Conservation (phyloP, 2,113 vertebrate species). For the Ailurus styani region DNA sequence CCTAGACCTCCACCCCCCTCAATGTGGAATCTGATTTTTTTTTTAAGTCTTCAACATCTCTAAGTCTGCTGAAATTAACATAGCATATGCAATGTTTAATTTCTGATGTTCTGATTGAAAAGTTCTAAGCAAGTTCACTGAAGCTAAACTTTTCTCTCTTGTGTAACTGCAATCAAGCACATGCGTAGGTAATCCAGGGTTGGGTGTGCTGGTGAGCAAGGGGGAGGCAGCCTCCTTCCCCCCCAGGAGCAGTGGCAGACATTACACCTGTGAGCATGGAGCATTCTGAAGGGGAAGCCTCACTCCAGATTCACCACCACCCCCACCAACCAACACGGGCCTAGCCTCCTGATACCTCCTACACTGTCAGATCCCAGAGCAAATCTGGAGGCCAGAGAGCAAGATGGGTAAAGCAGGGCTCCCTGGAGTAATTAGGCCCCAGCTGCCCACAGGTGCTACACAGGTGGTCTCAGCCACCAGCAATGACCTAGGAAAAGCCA, state of each 20-base stretch:
- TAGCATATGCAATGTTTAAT: neutral
- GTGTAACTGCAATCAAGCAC: neutral
- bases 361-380: neutral
- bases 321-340: rapidly evolving
- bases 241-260: neutral
- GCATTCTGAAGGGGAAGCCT: neutral
- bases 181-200: neutral
- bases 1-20: rapidly evolving
- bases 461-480: conserved; percentile 75
- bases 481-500: neutral
- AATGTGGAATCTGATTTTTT: neutral
- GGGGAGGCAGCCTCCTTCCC: too few species aligned
- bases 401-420: neutral
- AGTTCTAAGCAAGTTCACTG: neutral
- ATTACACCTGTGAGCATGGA: neutral
- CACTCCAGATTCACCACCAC: neutral
- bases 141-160: neutral
- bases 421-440: conserved; percentile 52
- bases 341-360: neutral
- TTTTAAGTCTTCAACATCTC: neutral
- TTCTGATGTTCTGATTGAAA: neutral
- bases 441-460: conserved; percentile 59
- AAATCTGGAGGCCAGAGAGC: neutral
- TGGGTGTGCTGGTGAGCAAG: neutral
- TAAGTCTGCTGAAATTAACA: neutral